Conservation (phyloP, 2,797 vertebrate species). For the Otolemur crassicaudatus region DNA sequence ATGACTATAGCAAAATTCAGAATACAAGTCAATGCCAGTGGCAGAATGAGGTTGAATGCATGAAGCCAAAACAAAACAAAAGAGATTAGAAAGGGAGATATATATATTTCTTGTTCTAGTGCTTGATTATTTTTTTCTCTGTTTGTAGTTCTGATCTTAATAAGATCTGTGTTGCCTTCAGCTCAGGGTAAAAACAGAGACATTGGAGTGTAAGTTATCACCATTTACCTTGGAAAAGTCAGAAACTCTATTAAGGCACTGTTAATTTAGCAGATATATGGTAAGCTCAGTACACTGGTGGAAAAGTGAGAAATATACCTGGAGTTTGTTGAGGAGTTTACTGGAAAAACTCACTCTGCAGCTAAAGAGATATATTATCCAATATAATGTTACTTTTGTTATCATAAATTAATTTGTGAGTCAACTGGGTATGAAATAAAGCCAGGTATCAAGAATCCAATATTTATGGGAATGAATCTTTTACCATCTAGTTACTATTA, state of each 20-base stretch:
- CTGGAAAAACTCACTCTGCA: neutral
- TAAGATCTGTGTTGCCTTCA: slow-evolving; percentile 71
- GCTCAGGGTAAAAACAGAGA: slow-evolving; percentile 47
- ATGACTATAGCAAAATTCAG: neutral
- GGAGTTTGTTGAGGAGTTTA: neutral
- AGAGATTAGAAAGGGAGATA: slow-evolving; percentile 50
- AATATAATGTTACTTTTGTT: neutral
- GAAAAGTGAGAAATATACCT: neutral
- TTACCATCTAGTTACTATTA: neutral
- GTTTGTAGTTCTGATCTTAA: slow-evolving; percentile 63
- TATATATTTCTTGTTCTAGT: neutral
- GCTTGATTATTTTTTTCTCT: slow-evolving; percentile 51
- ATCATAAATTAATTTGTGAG: neutral
- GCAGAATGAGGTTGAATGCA: slow-evolving; percentile 39
- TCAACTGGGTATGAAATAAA: neutral
- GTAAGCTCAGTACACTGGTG: neutral
- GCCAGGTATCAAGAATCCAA: neutral
- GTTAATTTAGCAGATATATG: slow-evolving; percentile 54
- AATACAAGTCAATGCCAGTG: neutral
- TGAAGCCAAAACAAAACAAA: slow-evolving; percentile 48
- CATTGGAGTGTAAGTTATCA: slow-evolving; percentile 38
- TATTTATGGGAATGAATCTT: neutral
- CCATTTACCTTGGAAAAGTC: slow-evolving; percentile 37
- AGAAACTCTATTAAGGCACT: slow-evolving; percentile 45
- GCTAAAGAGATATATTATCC: neutral